Base-by-base conservation (phyloP, 2,888 invertebrate genomes). In the Liposcelis brunnea region DNA sequence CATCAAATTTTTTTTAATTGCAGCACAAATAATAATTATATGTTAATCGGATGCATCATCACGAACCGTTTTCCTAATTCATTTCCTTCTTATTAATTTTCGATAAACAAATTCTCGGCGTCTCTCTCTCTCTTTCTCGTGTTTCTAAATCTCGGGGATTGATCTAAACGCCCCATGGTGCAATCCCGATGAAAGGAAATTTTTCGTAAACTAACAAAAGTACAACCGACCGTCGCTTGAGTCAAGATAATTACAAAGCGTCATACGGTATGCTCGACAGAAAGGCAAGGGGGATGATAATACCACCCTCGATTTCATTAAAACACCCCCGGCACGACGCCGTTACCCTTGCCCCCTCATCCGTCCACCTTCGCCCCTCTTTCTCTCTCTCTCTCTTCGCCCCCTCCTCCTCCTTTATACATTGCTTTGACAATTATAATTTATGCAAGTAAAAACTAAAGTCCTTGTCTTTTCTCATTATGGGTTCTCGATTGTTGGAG, bases 181-280 rank as follows among this genome's bases (percentile, higher is more conserved):
- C 26, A 26, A 26, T 26, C 26, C 26, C 26, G 26, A 26, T 6
- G 5, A 26, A 26, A 26, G 26, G 26, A 26, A 26, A 26, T 26
- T 26, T 26, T 26, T 26, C 26, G 26, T 6, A 26, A 26, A 26
- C 26, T 26, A 26, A 26, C 26, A 26, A 40, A 12, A 19, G 40
- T 40, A 21, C 40, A 40, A 40, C 19, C 40, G 15, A 16, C 19
- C 40, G 16, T 15, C 11, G 19, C 40, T 21, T 18, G 40, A 14
- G 19, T 40, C 40, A 40, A 40, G 40, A 40, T 40, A 40, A 40
- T 40, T 40, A 40, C 19, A 40, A 40, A 40, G 40, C 40, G 40
- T 40, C 40, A 40, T 40, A 40, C 40, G 40, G 40, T 14, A 21
- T 40, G 15, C 40, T 21, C 40, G 19, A 12, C 19, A 16, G 12